Percentiles rank a stretch among this genome's conserved stretches.
phyloP scores from a whole-genome alignment of 2,888 invertebrate genomes.

The Syrista parreyssii region DNA sequence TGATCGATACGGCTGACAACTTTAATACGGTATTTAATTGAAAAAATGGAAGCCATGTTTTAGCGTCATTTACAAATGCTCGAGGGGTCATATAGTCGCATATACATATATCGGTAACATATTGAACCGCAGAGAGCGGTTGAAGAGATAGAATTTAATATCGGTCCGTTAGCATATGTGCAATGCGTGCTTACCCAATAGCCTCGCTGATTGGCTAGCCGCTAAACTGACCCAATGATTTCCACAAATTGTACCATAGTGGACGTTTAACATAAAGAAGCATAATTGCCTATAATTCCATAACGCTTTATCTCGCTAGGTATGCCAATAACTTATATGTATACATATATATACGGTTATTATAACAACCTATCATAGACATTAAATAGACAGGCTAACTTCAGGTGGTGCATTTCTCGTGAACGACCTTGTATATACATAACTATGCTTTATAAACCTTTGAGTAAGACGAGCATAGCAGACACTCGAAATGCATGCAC shows the following conservation, averaged over 20 bases:
- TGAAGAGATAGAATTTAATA: background rate
- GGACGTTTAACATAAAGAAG: background rate
- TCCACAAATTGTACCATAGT: background rate
- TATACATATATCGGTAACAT: background rate
- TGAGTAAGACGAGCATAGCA: background rate
- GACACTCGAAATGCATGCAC: background rate
- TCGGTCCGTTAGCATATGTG: background rate
- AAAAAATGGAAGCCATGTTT: background rate
- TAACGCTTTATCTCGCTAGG: background rate
- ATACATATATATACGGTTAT: too few species aligned
- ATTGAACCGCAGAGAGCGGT: background rate
- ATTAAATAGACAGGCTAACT: too few species aligned
- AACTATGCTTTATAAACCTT: background rate
- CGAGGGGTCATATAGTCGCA: background rate
- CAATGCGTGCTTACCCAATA: background rate
- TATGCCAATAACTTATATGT: background rate
- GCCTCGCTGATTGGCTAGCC: background rate
- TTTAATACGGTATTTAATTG: background rate
- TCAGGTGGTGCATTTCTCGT: too few species aligned
- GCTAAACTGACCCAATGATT: background rate
- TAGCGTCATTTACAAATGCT: background rate
- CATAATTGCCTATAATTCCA: constrained; percentile 24
- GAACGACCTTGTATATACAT: background rate
- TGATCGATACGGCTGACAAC: background rate
- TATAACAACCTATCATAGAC: too few species aligned